phyloP scores from a whole-genome alignment of 2,113 vertebrate genomes.

The Catharus bicknelli region DNA sequence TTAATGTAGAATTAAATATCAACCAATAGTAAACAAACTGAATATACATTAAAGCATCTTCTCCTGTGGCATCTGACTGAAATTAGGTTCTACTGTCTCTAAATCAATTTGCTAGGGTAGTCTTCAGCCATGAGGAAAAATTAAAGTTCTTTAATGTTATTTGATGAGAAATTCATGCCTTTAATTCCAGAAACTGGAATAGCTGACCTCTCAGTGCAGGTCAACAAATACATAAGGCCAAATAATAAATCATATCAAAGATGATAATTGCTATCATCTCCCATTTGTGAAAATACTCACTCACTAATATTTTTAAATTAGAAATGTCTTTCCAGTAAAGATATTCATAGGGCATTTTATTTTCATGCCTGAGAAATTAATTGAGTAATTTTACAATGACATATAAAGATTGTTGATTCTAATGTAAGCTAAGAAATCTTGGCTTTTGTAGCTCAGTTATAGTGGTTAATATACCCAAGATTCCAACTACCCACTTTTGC shows the following conservation, averaged over 20 bases:
- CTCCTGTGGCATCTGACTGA: not conserved
- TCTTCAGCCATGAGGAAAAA: not conserved
- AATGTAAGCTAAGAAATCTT: not conserved
- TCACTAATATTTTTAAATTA: not conserved
- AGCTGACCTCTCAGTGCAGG: not conserved
- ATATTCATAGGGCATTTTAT: not conserved
- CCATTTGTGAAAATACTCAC: not conserved
- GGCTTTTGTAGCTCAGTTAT: not conserved
- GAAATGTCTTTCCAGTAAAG: not conserved
- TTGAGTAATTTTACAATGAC: constrained; percentile 9
- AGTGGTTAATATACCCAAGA: not conserved
- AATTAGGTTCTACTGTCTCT: not conserved
- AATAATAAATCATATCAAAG: constrained; percentile 2
- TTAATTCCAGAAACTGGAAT: constrained; percentile 31
- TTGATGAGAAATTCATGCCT: constrained; percentile 38
- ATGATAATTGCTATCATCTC: constrained; percentile 7
- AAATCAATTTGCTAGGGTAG: constrained; percentile 15
- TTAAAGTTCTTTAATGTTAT: constrained; percentile 8
- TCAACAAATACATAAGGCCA: constrained; percentile 14
- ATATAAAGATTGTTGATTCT: not conserved
- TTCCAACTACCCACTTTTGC: not conserved
- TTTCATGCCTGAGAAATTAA: constrained; percentile 16
- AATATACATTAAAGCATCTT: not conserved
- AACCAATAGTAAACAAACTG: not conserved
- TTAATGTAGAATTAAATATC: not conserved